Evolutionary conservation across 2,113 vertebrate species (phyloP).

Genomic region (Vimba vimba): DNA sequence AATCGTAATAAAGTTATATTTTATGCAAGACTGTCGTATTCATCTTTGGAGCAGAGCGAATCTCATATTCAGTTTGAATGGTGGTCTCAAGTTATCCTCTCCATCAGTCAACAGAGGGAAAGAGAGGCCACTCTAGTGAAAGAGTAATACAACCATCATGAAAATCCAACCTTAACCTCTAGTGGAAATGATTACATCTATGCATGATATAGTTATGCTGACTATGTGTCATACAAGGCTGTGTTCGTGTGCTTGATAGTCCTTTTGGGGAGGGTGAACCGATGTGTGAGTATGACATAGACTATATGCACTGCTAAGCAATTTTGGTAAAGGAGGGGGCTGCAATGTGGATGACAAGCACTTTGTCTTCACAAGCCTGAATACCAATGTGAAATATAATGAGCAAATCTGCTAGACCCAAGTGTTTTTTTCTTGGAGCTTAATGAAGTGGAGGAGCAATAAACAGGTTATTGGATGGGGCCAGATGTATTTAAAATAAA

Average conservation of each 20-base stretch:
- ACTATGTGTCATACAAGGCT: constrained; percentile 22
- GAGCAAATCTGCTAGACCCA: constrained; percentile 66
- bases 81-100: constrained; percentile 14
- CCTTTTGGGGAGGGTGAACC: constrained; percentile 16
- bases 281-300: constrained; percentile 19
- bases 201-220: constrained; percentile 27
- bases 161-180: constrained; percentile 1
- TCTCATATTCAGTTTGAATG: constrained; percentile 1
- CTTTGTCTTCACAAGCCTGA: constrained; percentile 57
- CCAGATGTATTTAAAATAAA: constrained; percentile 62
- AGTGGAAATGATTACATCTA: constrained; percentile 25
- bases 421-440: constrained; percentile 64
- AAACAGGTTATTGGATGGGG: constrained; percentile 72
- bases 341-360: constrained; percentile 41
- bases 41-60: not conserved
- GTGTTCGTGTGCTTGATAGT: constrained; percentile 20
- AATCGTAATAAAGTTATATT: constrained; percentile 9
- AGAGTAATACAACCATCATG: not conserved
- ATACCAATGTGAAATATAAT: constrained; percentile 65
- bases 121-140: not conserved
- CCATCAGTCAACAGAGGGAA: constrained; percentile 1
- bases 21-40: not conserved
- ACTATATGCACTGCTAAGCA: constrained; percentile 46
- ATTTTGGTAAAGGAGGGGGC: constrained; percentile 12
- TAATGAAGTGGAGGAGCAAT: constrained; percentile 73